phyloP scores from a whole-genome alignment of 2,797 vertebrate genomes.

The Poeciliopsis gracilis region DNA sequence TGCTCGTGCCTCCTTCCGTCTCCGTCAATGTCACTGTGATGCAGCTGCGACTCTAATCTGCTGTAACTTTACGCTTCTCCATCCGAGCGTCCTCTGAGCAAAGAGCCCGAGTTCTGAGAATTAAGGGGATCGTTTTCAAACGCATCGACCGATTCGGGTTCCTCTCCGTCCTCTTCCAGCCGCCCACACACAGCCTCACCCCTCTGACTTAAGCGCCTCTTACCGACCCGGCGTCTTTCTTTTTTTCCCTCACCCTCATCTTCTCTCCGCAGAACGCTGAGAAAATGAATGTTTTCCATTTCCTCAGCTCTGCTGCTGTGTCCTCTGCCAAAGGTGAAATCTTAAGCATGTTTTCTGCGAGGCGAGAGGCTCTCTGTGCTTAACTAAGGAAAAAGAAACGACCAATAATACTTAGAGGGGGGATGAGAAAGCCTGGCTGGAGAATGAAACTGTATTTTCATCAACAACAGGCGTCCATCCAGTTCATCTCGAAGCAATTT shows the following conservation, averaged over 20 bases:
- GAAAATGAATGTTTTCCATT: slow-evolving; percentile 66
- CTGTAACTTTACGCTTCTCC: slow-evolving; percentile 34
- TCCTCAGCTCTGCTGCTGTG: slow-evolving; percentile 33
- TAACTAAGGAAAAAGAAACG: not conserved
- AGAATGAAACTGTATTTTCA: slow-evolving; percentile 36
- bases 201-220: slow-evolving; percentile 38
- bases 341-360: slow-evolving; percentile 39
- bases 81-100: slow-evolving; percentile 19
- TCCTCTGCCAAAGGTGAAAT: slow-evolving; percentile 60
- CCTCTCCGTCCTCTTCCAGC: slow-evolving; percentile 9
- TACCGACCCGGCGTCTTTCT: slow-evolving; percentile 29
- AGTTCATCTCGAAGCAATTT: slow-evolving; percentile 18
- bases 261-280: slow-evolving; percentile 47
- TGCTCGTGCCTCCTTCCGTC: slow-evolving; percentile 16
- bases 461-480: not conserved
- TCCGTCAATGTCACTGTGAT: slow-evolving; percentile 20
- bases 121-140: slow-evolving; percentile 27
- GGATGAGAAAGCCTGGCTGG: slow-evolving; percentile 30
- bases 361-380: slow-evolving; percentile 20
- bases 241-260: slow-evolving; percentile 1
- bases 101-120: slow-evolving; percentile 14
- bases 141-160: slow-evolving; percentile 22
- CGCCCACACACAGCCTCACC: slow-evolving; percentile 23
- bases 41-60: slow-evolving; percentile 40
- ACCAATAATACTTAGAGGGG: slow-evolving; percentile 29